Conservation (phyloP, 2,113 vertebrate species). For the Poeciliopsis turrubarensis region DNA sequence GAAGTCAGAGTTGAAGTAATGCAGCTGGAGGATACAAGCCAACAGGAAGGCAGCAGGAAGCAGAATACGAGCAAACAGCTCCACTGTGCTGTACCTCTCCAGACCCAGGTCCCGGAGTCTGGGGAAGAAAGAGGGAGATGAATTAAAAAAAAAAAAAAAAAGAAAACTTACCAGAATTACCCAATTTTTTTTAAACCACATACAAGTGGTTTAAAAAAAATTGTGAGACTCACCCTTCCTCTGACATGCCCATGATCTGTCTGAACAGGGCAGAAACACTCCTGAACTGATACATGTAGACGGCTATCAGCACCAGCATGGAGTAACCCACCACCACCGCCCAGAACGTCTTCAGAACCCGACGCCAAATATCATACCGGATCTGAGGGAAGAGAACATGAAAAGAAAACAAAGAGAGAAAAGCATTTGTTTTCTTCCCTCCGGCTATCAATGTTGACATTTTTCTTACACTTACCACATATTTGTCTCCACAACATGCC, state of each 20-base stretch:
- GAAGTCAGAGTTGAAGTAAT: constrained; percentile 82
- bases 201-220: neutral
- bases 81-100: constrained; percentile 71
- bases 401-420: neutral
- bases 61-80: constrained; percentile 78
- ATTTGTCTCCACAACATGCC: too few species aligned
- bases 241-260: constrained; percentile 81
- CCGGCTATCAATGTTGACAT: neutral
- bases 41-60: constrained; percentile 80
- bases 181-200: too few species aligned
- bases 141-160: neutral
- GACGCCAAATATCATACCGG: constrained; percentile 74
- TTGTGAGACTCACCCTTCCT: constrained; percentile 77
- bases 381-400: constrained; percentile 49
- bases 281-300: constrained; percentile 84
- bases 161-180: neutral
- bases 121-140: neutral
- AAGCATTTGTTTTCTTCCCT: neutral
- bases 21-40: constrained; percentile 81
- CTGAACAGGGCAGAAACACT: constrained; percentile 80
- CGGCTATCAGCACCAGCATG: constrained; percentile 78
- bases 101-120: constrained; percentile 81
- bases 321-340: constrained; percentile 80
- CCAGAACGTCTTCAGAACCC: constrained; percentile 80
- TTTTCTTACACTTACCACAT: too few species aligned